Conservation (phyloP, 1,140 invertebrate genomes). For the Leptestheria dahalacensis region DNA sequence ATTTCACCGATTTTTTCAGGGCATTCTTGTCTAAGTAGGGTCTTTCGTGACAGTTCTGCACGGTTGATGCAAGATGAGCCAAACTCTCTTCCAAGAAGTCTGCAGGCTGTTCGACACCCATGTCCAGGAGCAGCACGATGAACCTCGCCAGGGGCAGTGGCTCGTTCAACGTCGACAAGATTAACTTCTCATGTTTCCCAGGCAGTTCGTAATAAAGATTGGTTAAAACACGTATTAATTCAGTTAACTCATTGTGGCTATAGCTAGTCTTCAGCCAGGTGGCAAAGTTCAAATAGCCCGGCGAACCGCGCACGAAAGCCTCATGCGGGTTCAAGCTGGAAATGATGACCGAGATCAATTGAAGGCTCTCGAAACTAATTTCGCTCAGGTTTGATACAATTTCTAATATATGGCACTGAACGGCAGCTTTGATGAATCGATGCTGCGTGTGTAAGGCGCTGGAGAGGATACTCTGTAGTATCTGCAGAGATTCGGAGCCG, state of each 20-base stretch:
- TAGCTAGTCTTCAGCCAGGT: neutral
- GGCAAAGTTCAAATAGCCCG: neutral
- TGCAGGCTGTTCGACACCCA: neutral
- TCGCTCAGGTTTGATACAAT: conserved; percentile 16
- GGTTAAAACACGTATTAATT: neutral
- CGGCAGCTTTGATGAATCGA: conserved; percentile 21
- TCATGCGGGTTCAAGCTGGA: neutral
- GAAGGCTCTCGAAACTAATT: neutral
- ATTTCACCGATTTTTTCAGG: neutral
- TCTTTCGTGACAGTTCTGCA: neutral
- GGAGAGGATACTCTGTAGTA: conserved; percentile 19
- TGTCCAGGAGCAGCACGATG: neutral
- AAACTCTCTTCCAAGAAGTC: neutral
- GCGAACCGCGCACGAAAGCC: neutral
- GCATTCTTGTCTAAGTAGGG: neutral
- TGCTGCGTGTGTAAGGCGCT: conserved; percentile 20
- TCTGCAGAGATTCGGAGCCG: conserved; percentile 10
- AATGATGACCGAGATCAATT: neutral
- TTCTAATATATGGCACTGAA: conserved; percentile 20
- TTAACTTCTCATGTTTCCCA: neutral
- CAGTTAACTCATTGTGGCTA: neutral
- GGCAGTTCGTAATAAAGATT: neutral
- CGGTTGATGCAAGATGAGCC: neutral
- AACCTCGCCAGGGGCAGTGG: conserved; percentile 1
- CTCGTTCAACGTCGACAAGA: neutral